Base-by-base conservation (phyloP, 2,113 vertebrate species). In the Paedocypris sp. region DNA sequence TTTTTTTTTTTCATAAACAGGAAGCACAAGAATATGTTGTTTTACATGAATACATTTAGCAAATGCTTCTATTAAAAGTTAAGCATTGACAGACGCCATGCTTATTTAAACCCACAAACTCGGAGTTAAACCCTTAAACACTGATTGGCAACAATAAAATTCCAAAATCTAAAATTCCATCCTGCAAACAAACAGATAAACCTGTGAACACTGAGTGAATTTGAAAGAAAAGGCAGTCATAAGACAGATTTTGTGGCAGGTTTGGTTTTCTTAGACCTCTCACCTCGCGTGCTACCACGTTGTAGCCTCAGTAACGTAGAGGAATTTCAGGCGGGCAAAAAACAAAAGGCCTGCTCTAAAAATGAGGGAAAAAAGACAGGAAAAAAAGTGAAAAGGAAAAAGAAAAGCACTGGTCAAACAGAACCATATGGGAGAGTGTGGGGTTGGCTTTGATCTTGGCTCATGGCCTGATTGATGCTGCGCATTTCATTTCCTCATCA, bases 391-490 rank as follows among this genome's bases (percentile, higher is more conserved):
- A 64, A 54, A 57, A 47, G 23, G 41, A 53, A 38, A 63, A 50
- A 69, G 59, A 35, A 46, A 45, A 60, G 51, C 13, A 6, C 26
- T 65, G 52, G 1, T 56, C 63, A 71, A 65, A 2, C 64, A 72
- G 70, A 71, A 13, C 50, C 39, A 49, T 66, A 69, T 75, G 41
- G 22, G 65, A 16, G 56, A 22, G 32, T 62, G 52, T 19, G 23
- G 57, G n/a, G 41, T 11, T 9, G 0, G 58, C 73, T 82, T 80
- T 80, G 79, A 81, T 80, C 54, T 18, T 28, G 26, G 29, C 22
- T 32, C 64, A 57, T 35, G 29, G 68, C 45, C 51, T 77, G 79
- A 80, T 64, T 41, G 74, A 79, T 69, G 79, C 60, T 49, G 75
- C 54, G 35, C 35, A 1, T 39, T 62, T 78, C 74, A 48, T 66